These are phyloP conservation scores for Hippocampus guttulatus DNA, from an alignment of 2,113 vertebrate genomes.

Conservation along the genomic window DNA sequence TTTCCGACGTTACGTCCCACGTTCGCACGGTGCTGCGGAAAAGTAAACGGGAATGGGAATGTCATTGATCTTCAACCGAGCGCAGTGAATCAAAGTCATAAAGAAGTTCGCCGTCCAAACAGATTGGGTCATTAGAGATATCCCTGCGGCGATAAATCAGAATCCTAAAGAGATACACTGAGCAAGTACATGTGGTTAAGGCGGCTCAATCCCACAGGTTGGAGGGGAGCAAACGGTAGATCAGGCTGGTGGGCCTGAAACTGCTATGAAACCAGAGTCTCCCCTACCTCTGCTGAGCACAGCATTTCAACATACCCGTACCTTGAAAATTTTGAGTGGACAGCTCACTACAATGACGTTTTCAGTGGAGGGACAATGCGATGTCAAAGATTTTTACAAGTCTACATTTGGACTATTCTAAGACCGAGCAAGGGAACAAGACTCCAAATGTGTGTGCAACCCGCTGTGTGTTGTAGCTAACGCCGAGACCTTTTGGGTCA, in stretches of 20 bases:
- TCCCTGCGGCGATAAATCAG: slow-evolving; percentile 24
- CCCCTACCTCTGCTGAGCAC: slow-evolving; percentile 80
- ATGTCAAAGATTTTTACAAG: slow-evolving; percentile 6
- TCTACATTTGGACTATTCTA: slow-evolving; percentile 36
- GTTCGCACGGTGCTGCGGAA: slow-evolving; percentile 85
- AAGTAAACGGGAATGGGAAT: slow-evolving; percentile 7
- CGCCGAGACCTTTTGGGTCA: slow-evolving; percentile 56
- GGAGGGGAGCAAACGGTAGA: slow-evolving; percentile 45
- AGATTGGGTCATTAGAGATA: slow-evolving; percentile 22
- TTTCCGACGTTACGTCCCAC: slow-evolving; percentile 90
- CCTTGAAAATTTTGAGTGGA: too few relatives aligned
- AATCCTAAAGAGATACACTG: slow-evolving; percentile 2
- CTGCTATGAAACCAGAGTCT: slow-evolving; percentile 61
- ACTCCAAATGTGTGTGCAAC: slow-evolving; percentile 59
- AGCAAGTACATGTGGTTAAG: slow-evolving; percentile 36
- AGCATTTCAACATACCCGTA: too few relatives aligned
- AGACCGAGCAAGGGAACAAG: slow-evolving; percentile 26
- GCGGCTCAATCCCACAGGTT: slow-evolving; percentile 17
- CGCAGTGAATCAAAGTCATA: slow-evolving; percentile 18
- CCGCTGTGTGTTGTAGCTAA: slow-evolving; percentile 45
- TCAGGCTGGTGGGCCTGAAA: slow-evolving; percentile 60
- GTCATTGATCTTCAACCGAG: slow-evolving; percentile 9
- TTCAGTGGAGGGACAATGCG: not conserved
- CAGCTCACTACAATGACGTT: too few relatives aligned
- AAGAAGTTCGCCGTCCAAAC: slow-evolving; percentile 24